Percentiles rank a stretch among this genome's conserved stretches.
These are phyloP conservation scores for Myotis lucifugus DNA, from an alignment of 2,113 vertebrate species.

Conservation along the genomic window DNA sequence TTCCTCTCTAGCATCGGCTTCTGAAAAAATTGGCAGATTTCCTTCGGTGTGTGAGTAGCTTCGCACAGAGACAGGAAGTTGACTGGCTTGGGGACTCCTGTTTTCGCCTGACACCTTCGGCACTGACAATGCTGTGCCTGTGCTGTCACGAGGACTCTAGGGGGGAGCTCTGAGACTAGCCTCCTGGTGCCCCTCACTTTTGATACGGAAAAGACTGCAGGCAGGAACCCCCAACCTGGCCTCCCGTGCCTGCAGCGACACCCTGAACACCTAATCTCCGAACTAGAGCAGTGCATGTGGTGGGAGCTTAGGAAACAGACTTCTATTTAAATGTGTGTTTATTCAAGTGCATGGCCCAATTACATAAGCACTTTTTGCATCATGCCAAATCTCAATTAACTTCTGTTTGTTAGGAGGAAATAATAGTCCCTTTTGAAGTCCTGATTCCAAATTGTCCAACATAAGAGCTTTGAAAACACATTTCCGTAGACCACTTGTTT, in stretches of 20 bases:
- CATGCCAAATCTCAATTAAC: slow-evolving; percentile 44
- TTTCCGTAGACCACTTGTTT: slow-evolving; percentile 49
- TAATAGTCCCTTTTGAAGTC: slow-evolving; percentile 25
- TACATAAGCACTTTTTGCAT: background rate
- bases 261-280: background rate
- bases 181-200: background rate
- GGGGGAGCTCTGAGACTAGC: background rate
- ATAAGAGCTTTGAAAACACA: slow-evolving; percentile 1
- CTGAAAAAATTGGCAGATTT: background rate
- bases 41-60: background rate
- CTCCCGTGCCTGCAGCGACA: background rate
- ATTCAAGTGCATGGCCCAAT: background rate
- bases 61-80: background rate
- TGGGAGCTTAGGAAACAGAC: background rate
- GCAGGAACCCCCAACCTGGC: background rate
- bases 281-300: background rate
- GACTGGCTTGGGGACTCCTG: background rate
- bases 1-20: background rate
- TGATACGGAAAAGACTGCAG: background rate
- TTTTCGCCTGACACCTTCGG: background rate
- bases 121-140: background rate
- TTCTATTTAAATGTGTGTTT: background rate
- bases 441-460: slow-evolving; percentile 51
- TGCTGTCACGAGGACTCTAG: background rate
- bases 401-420: slow-evolving; percentile 42